Base-by-base conservation (phyloP, 2,888 invertebrate species). In the Tiphia femorata region DNA sequence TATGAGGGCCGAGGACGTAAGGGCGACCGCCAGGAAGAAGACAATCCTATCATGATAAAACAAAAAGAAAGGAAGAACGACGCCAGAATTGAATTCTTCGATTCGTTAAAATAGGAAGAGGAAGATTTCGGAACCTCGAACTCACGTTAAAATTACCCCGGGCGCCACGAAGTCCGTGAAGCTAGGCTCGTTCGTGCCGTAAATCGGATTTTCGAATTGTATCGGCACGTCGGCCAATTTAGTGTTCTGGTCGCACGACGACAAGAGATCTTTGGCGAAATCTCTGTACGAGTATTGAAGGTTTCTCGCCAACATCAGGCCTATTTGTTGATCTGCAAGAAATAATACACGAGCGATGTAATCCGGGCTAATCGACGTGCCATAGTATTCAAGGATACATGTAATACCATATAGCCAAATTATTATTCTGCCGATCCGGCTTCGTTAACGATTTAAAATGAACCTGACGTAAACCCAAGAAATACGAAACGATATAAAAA, bases 111-210 rank as follows among this genome's bases (percentile, higher is more conserved):
- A n/a, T 1, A 14, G 33, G 12, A 12, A 14, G 2, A 14, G 12
- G 12, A 33, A 33, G 33, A 33, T 33, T 21, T 23, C 7, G 42
- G 2, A 19, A 10, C 20, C 10, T 3, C 10, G 8, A 8, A 87
- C 91, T 90, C 84, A 95, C 95, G 95, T 95, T 68, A 97, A 85
- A 74, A 97, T 96, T 62, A 97, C 95, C 67, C 97, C 97, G 37
- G 97, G 97, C 10, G 97, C 97, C 58, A 97, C 97, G 84, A 97
- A 97, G 84, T 97, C 96, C 0, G 96, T 96, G 80, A 97, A 97
- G 10, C 94, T 95, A 2, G 97, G 96, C 80, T 94, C 91, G 82
- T 89, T 92, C 54, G 91, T 91, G 48, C 95, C 96, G 82, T 95
- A 96, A 78, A 96, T 93, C 35, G 96, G 95, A 60, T 93, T 89